phyloP scores from a whole-genome alignment of 35 echinoderm and acorn worm species.

The Chiridota heheva region DNA sequence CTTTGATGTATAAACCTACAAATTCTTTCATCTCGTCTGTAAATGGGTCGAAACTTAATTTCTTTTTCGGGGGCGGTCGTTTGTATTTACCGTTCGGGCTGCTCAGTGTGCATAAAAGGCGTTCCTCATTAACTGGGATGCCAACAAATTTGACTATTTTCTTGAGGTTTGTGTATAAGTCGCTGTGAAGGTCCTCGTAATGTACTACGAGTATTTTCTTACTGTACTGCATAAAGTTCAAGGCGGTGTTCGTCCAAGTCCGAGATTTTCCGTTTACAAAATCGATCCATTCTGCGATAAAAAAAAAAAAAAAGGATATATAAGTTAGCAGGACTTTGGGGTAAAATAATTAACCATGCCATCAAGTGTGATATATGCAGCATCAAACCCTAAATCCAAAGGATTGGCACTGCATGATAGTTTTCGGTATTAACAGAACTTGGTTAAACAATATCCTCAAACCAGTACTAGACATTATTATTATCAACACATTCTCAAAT shows the following conservation, averaged over 20 bases:
- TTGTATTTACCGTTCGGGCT: constrained; percentile 91
- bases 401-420: no score
- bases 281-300: constrained; percentile 87
- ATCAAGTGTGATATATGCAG: background rate
- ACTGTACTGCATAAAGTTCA: constrained; percentile 85
- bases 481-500: no score
- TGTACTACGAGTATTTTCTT: constrained; percentile 81
- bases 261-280: constrained; percentile 95
- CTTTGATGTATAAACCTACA: constrained; percentile 72
- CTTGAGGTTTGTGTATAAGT: constrained; percentile 54
- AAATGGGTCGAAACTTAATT: constrained; percentile 80
- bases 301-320: background rate
- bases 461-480: no score
- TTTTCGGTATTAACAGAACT: no score
- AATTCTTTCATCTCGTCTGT: constrained; percentile 95
- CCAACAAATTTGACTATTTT: constrained; percentile 69
- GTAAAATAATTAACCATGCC: background rate
- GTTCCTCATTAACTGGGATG: constrained; percentile 52
- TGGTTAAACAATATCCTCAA: no score
- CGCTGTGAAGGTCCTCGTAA: constrained; percentile 80
- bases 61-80: constrained; percentile 51
- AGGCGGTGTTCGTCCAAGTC: constrained; percentile 93
- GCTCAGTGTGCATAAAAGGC: constrained; percentile 72
- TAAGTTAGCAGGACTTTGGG: no score
- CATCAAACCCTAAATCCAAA: background rate